These are phyloP conservation scores for Sminthurinus aureus DNA, from an alignment of 2,888 invertebrate genomes.

Conservation along the genomic window DNA sequence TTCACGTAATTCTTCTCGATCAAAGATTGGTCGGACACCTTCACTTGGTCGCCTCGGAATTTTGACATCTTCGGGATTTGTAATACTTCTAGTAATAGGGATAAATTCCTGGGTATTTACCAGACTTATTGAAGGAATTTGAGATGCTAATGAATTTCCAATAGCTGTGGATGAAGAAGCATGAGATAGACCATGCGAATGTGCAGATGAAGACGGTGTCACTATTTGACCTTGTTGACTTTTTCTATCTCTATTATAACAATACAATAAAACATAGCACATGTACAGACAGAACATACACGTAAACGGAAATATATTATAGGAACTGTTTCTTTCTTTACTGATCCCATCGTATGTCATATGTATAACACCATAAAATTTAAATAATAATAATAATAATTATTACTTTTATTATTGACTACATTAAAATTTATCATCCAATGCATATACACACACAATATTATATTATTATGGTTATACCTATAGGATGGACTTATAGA, in stretches of 20 bases:
- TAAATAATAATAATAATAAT: too few species aligned
- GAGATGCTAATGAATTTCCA: background rate
- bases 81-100: slow-evolving; percentile 53
- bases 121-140: slow-evolving; percentile 18
- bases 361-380: too few species aligned
- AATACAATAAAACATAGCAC: too few species aligned
- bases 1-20: slow-evolving; percentile 56
- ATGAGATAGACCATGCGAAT: background rate
- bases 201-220: background rate
- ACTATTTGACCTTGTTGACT: background rate
- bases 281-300: too few species aligned
- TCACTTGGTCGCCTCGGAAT: slow-evolving; percentile 55
- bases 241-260: background rate
- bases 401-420: too few species aligned
- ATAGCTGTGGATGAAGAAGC: background rate
- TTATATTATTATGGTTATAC: background rate
- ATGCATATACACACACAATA: background rate
- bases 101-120: slow-evolving; percentile 33
- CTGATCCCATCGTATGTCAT: too few species aligned
- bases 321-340: too few species aligned
- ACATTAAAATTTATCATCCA: too few species aligned
- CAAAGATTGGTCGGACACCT: slow-evolving; percentile 57
- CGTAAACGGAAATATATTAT: too few species aligned
- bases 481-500: slow-evolving; percentile 23
- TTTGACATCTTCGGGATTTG: slow-evolving; percentile 56